Evolutionary conservation across 2,888 invertebrate genomes (phyloP), one percentile per base, ranked within the genome.

Genomic region (Lochmaea capreae): DNA sequence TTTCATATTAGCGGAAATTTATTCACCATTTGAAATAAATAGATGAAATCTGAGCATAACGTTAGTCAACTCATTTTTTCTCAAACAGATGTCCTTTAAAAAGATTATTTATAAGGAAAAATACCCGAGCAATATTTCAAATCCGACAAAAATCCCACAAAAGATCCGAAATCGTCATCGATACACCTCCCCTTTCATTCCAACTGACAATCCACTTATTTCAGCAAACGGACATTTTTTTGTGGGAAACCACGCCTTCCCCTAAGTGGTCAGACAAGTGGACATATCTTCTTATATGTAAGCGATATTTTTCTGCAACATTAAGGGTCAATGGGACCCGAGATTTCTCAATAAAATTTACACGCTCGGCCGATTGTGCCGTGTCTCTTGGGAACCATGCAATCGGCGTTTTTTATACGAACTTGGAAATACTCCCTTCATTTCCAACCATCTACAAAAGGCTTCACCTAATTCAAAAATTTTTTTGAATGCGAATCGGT

Each of bases 321-420:
- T 77, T 77, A 71, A 73, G 73, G 77, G 74, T 72, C 76, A 74
- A 71, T 73, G 72, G 71, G 74, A 74, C 57, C 63, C 71, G 71
- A 76, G 77, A 77, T 77, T 77, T 76, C 77, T 77, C 77, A 77
- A 77, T 77, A 77, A 77, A 77, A 77, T 76, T 76, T 77, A 76
- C 74, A 71, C 74, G 74, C 76, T 72, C 67, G 69, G 42, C 74
- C 67, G 70, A 70, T 63, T 61, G 73, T 66, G 61, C 69, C 61
- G 61, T 62, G 61, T 73, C 73, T 66, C 73, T 22, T 14, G 73
- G 65, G 70, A 66, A 66, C 52, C 26, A 49, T 57, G 42, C 65
- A 65, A 65, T 66, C 66, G 65, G 52, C 65, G 69, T 69, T 73
- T 65, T 69, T 73, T 54, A 16, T 14, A 59, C 33, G 65, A 22